Evolutionary conservation across 1,140 invertebrate genomes (phyloP).

Genomic region (Heterodera schachtii): DNA sequence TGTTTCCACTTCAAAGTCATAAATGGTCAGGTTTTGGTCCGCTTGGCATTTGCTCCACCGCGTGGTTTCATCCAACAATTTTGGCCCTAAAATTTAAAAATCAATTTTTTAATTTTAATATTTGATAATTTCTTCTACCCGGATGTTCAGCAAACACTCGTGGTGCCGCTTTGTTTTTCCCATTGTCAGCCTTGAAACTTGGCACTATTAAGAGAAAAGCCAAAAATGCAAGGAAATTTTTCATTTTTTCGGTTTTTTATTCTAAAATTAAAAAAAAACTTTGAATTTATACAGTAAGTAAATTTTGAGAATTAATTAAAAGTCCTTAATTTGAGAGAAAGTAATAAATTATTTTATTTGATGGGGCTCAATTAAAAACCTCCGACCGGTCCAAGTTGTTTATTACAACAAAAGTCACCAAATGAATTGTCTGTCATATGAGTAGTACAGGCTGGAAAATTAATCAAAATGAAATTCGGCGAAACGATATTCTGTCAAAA

Average conservation of each 20-base stretch:
- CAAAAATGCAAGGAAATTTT: neutral
- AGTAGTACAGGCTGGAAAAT: neutral
- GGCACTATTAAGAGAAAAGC: neutral
- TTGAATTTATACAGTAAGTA: neutral
- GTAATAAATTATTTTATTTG: too few relatives aligned
- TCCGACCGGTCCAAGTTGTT: neutral
- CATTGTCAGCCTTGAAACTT: neutral
- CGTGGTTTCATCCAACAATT: conserved; percentile 61
- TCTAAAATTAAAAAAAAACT: neutral
- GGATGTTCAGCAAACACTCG: neutral
- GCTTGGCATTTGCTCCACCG: conserved; percentile 56
- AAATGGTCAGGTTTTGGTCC: conserved; percentile 40
- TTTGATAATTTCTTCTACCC: neutral
- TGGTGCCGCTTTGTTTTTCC: neutral
- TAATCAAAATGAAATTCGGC: neutral
- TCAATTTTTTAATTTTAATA: too few relatives aligned
- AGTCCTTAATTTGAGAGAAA: too few relatives aligned
- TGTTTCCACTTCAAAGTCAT: conserved; percentile 51
- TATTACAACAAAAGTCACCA: neutral
- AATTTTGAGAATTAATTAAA: too few relatives aligned
- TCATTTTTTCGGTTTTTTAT: neutral
- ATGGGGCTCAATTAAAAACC: too few relatives aligned
- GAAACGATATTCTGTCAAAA: neutral
- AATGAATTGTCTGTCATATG: neutral
- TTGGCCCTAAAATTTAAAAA: conserved; percentile 43